Evolutionary conservation across 2,797 vertebrate genomes (phyloP), one percentile per base, ranked within the genome.

Genomic region (Toxotes lorentzi): DNA sequence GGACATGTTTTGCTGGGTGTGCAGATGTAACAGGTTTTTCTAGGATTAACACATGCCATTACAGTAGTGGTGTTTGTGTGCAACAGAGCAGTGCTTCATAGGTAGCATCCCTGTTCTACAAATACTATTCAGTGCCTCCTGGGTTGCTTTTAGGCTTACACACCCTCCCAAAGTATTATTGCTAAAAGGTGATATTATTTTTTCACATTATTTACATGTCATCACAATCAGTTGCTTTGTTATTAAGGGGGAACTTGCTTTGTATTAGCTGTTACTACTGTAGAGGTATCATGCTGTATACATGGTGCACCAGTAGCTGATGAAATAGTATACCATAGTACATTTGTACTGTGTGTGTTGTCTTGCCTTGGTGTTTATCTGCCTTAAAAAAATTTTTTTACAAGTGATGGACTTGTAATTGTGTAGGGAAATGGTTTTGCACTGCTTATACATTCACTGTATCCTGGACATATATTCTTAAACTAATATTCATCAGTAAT

Each of bases 31-130:
- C 81, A 47, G 72, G 62, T 74, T 82, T 90, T 81, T 82, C 78
- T 77, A 80, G 79, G 80, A 89, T 90, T 89, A 91, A 89, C 88
- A 85, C 82, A 71, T 86, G 71, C 81, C 60, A 65, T 79, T 84
- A 78, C 56, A 76, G 73, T 23, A 50, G 51, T 80, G 19, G 38
- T 79, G 38, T 79, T 79, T 80, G 62, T 73, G 32, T 66, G 30
- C 24, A 69, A 70, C 68, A 79, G 76, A 70, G 58, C 35, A 62
- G 34, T 35, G 65, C 34, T 81, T 86, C 76, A 79, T 82, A 78
- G 70, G 67, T 81, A 75, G 59, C 72, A 81, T 78, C 62, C 53
- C 62, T 73, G 24, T 30, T 82, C 56, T 67, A 48, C 58, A 76
- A 63, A 74, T 58, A 57, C 13, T 17, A 8, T 53, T 71, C 45